Conservation (phyloP, 2,797 vertebrate species). For the Geotrypetes seraphini region DNA sequence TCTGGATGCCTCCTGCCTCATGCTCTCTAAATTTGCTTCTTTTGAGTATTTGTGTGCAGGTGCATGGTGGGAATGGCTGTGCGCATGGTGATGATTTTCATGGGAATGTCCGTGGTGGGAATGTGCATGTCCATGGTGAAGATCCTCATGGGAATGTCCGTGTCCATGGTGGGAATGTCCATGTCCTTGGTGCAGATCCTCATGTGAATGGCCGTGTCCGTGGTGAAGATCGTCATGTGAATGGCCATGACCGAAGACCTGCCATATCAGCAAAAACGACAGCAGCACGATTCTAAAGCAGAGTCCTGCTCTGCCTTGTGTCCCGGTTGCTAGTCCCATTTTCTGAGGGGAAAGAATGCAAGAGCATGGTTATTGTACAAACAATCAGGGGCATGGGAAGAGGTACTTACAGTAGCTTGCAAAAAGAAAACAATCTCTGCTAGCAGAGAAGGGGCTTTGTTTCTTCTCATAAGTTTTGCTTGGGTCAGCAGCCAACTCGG, state of each 20-base stretch:
- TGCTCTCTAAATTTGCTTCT: background rate
- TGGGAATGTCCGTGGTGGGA: conserved; percentile 16
- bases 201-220: conserved; percentile 40
- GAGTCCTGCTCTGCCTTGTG: background rate
- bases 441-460: too few relatives aligned
- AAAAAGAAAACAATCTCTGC: too few relatives aligned
- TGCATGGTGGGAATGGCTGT: conserved; percentile 12
- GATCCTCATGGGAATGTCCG: conserved; percentile 30
- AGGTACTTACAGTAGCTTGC: too few relatives aligned
- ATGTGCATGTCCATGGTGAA: conserved; percentile 12
- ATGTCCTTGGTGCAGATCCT: conserved; percentile 35
- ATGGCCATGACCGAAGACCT: conserved; percentile 10
- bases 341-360: background rate
- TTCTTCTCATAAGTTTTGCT: too few relatives aligned
- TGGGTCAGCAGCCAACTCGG: too few relatives aligned
- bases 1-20: background rate
- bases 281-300: background rate
- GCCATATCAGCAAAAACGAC: background rate
- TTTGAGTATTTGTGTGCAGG: conserved; percentile 18
- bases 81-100: background rate
- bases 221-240: conserved; percentile 15
- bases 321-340: conserved; percentile 14
- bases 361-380: too few relatives aligned
- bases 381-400: too few relatives aligned
- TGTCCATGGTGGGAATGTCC: conserved; percentile 30